These are phyloP conservation scores for Erinaceus europaeus DNA, from an alignment of 2,113 vertebrate species.

Conservation along the genomic window DNA sequence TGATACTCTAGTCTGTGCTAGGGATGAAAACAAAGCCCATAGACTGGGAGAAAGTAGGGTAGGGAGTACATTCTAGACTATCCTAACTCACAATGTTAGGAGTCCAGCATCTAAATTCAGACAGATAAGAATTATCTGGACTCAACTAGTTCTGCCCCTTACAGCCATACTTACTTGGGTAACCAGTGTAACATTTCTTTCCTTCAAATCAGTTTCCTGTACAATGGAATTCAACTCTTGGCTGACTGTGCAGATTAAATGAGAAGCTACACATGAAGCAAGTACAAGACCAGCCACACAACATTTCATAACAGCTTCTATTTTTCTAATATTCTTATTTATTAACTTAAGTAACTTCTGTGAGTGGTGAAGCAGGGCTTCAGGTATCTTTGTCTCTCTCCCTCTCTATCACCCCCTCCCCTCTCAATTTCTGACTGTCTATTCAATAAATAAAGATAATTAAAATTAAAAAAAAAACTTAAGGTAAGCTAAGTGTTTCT, in stretches of 20 bases:
- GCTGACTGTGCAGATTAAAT: background rate
- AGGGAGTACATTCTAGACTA: too few relatives aligned
- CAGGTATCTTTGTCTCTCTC: too few relatives aligned
- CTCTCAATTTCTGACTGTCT: too few relatives aligned
- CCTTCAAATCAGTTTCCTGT: background rate
- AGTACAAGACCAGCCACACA: background rate
- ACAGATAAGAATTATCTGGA: background rate
- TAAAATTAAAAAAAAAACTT: conserved; percentile 10
- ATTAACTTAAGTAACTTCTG: background rate
- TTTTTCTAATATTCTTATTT: background rate
- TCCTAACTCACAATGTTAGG: background rate
- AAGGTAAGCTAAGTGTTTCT: background rate
- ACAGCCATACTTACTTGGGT: background rate
- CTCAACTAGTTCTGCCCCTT: background rate
- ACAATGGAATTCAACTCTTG: background rate
- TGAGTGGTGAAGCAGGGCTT: too few relatives aligned
- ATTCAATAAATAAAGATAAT: too few relatives aligned
- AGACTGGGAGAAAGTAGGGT: background rate
- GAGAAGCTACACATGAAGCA: background rate
- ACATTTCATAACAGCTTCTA: background rate
- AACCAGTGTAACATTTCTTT: background rate
- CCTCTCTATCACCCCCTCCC: too few relatives aligned
- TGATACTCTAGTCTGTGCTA: background rate
- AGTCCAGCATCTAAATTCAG: background rate
- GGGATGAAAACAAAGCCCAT: background rate